phyloP scores from a whole-genome alignment of 1,140 invertebrate species.

The Dermatophagoides farinae region DNA sequence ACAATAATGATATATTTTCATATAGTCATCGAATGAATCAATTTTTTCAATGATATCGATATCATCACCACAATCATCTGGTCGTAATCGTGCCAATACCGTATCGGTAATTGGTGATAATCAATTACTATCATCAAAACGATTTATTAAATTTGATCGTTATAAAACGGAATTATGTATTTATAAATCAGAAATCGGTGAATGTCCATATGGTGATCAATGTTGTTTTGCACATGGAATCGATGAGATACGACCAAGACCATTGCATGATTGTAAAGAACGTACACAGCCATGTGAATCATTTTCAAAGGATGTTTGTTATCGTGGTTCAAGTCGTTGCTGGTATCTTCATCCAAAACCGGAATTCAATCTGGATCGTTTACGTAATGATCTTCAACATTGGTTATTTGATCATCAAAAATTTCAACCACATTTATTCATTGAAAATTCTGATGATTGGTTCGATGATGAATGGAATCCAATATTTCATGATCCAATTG shows the following conservation, averaged over 20 bases:
- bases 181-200: not conserved
- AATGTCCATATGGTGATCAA: not conserved
- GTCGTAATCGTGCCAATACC: not conserved
- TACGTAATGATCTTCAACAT: no score
- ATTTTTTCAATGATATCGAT: not conserved
- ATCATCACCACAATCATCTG: not conserved
- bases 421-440: no score
- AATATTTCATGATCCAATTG: no score
- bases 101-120: not conserved
- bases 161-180: slow-evolving; percentile 3
- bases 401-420: no score
- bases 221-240: not conserved
- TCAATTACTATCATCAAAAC: not conserved
- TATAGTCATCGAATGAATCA: not conserved
- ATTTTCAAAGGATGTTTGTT: not conserved
- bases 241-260: not conserved
- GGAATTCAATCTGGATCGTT: not conserved
- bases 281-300: not conserved
- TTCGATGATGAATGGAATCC: no score
- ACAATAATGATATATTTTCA: not conserved
- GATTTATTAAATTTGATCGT: not conserved
- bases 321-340: not conserved
- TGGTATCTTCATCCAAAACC: not conserved
- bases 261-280: not conserved
- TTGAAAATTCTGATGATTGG: no score